Conservation (phyloP, 2,113 vertebrate genomes). For the Vicugna pacos region DNA sequence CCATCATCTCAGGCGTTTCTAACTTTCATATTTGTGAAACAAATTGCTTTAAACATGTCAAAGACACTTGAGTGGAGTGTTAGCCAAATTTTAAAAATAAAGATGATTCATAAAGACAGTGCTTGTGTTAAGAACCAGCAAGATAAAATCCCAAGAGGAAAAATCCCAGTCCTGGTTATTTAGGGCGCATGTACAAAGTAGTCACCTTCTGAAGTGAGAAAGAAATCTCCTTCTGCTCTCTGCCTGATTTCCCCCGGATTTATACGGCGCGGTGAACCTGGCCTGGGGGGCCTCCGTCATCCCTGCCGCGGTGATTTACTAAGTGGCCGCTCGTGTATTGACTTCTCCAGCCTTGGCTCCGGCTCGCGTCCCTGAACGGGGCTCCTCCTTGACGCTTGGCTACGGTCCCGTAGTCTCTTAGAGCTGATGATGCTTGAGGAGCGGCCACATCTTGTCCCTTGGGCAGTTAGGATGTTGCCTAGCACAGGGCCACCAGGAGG, state of each 20-base stretch:
- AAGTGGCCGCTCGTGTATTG: fast-evolving
- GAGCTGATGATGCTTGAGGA: background rate
- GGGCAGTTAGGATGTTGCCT: background rate
- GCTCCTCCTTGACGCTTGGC: background rate
- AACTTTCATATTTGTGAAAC: constrained; percentile 78
- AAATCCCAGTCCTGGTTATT: constrained; percentile 50
- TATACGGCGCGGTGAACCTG: background rate
- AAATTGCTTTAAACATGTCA: constrained; percentile 83
- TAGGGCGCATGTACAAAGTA: constrained; percentile 30
- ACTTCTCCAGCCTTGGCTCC: background rate
- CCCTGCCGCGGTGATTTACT: background rate
- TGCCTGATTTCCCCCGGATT: background rate
- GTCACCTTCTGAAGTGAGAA: constrained; percentile 17
- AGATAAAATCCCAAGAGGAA: constrained; percentile 57
- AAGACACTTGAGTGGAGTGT: constrained; percentile 73
- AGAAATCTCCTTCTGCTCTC: background rate
- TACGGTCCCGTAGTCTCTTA: background rate
- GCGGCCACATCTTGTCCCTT: fast-evolving
- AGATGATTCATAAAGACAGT: constrained; percentile 78
- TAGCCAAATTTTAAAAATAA: constrained; percentile 82
- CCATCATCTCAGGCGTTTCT: constrained; percentile 60
- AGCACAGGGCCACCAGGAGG: fast-evolving
- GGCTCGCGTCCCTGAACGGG: background rate
- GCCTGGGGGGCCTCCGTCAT: background rate
- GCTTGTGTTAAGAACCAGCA: constrained; percentile 62